These are phyloP conservation scores for Adoxophyes honmai DNA, from an alignment of 1,140 invertebrate species.

Conservation along the genomic window DNA sequence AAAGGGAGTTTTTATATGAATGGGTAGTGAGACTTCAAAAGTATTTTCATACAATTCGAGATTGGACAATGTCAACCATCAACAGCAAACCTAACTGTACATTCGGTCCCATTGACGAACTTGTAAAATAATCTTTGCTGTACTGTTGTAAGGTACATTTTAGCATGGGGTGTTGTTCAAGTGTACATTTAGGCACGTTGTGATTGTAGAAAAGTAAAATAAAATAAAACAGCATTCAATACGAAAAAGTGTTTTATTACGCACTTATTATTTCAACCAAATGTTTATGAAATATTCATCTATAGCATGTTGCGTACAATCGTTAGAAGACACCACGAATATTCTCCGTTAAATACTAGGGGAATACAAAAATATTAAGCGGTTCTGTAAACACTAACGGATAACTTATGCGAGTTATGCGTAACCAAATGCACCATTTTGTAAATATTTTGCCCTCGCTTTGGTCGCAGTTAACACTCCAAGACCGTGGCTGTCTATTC, in stretches of 20 bases:
- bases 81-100: no score
- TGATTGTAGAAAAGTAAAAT: conserved; percentile 30
- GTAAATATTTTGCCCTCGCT: conserved; percentile 29
- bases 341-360: conserved; percentile 70
- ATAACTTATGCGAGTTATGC: conserved; percentile 45
- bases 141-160: no score
- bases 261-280: conserved; percentile 77
- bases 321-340: conserved; percentile 68
- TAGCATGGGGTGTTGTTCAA: no score
- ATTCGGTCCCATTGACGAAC: no score
- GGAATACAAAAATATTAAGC: conserved; percentile 77
- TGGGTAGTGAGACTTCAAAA: no score
- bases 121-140: no score
- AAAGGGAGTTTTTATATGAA: no score
- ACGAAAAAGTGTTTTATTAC: conserved; percentile 77
- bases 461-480: conserved; percentile 62
- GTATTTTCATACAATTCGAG: no score
- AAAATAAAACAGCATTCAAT: conserved; percentile 44
- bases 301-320: conserved; percentile 75
- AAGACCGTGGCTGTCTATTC: conserved; percentile 47
- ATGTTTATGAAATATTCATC: conserved; percentile 70
- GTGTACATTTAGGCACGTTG: no score
- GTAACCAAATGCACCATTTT: conserved; percentile 46
- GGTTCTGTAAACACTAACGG: conserved; percentile 57
- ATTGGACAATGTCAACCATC: no score